Evolutionary conservation across 2,797 vertebrate species (phyloP).

Genomic region (Microchirus variegatus): DNA sequence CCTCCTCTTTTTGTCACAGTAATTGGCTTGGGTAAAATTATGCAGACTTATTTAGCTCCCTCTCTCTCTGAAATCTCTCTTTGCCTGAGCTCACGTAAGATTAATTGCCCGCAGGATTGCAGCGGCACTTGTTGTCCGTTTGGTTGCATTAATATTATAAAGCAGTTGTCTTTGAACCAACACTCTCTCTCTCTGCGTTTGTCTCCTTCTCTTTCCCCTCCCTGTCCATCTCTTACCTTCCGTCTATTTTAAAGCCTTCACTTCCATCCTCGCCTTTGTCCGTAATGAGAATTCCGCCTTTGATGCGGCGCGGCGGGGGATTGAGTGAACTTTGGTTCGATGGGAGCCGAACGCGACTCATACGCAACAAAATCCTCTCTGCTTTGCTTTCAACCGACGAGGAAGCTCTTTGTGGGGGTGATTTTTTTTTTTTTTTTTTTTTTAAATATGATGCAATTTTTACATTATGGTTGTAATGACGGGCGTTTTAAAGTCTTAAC

Average conservation of each 20-base stretch:
- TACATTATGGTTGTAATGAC: conserved; percentile 45
- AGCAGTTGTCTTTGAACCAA: too few relatives aligned
- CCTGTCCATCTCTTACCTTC: conserved; percentile 8
- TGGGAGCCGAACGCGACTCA: background rate
- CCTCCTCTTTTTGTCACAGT: conserved; percentile 46
- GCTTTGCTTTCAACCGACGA: conserved; percentile 14
- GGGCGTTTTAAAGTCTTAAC: conserved; percentile 22
- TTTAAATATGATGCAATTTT: conserved; percentile 70
- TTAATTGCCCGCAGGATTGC: conserved; percentile 60
- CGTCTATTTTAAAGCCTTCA: conserved; percentile 4
- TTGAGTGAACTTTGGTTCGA: conserved; percentile 24
- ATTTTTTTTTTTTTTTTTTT: too few relatives aligned
- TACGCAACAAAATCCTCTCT: conserved; percentile 28
- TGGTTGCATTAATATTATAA: conserved; percentile 51
- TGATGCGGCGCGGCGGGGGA: conserved; percentile 26
- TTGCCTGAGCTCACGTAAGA: conserved; percentile 45
- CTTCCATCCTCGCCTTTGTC: conserved; percentile 6
- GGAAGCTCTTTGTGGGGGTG: conserved; percentile 26
- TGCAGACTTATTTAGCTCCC: conserved; percentile 61
- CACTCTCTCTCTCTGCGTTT: too few relatives aligned
- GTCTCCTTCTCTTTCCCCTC: conserved; percentile 1
- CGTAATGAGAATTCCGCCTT: conserved; percentile 24
- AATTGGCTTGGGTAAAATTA: conserved; percentile 67
- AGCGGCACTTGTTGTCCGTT: conserved; percentile 61
- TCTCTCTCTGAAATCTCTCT: conserved; percentile 56